Conservation (phyloP, 1,140 invertebrate genomes). For the Coptotermes formosanus region DNA sequence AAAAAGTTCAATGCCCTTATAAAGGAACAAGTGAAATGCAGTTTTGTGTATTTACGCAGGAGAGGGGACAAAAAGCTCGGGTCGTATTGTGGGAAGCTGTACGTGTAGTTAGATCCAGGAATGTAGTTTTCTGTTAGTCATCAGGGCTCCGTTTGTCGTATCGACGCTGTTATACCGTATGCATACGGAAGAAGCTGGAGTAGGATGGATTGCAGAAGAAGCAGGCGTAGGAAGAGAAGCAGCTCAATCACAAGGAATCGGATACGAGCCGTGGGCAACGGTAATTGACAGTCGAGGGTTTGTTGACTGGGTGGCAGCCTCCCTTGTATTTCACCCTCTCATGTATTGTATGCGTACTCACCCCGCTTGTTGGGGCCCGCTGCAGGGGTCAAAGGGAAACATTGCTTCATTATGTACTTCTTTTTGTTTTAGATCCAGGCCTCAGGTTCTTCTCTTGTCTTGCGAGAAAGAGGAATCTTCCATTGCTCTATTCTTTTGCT, state of each 20-base stretch:
- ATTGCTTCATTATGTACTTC: neutral
- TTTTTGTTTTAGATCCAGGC: neutral
- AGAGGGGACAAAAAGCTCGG: no score
- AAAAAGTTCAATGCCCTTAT: no score
- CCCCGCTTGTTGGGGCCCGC: neutral
- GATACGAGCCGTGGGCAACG: neutral
- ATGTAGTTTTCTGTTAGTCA: neutral
- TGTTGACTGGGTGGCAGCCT: neutral
- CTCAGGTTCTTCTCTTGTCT: neutral
- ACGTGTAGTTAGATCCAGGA: no score
- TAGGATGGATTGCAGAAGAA: neutral
- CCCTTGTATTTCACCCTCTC: neutral
- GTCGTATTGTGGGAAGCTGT: no score
- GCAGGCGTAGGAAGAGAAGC: neutral
- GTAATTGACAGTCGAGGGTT: slow-evolving; percentile 15
- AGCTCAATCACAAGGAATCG: neutral
- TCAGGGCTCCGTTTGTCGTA: neutral
- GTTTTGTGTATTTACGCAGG: no score
- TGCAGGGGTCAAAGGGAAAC: neutral
- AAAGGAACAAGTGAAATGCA: no score
- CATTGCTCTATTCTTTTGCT: neutral
- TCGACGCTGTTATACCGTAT: neutral
- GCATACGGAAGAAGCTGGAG: neutral
- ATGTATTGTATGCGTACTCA: neutral
- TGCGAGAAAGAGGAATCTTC: neutral